Evolutionary conservation across 2,113 vertebrate genomes (phyloP), one percentile per base, ranked within the genome.

Genomic region (Lepisosteus osseus): DNA sequence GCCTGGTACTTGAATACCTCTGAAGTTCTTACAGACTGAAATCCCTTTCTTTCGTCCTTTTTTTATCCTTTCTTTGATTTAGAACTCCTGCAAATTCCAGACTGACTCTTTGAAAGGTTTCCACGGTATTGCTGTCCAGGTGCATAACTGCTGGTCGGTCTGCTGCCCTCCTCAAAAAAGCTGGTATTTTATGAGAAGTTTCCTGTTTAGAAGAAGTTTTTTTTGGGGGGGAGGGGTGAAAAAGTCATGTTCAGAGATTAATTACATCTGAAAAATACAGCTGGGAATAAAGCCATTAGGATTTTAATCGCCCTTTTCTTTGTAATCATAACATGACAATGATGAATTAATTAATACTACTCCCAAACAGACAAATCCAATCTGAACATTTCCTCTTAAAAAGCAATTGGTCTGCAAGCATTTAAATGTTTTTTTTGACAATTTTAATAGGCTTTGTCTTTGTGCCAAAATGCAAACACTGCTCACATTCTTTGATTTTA

Each of bases 151-250:
- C 79, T 82, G 79, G 88, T 85, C 80, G 82, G 85, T 78, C 57
- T 62, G 69, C 47, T 78, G 78, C 73, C 77, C 79, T 79, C 67
- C 47, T 51, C 92, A 92, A 90, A 91, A 93, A 89, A 89, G 82
- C 90, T 91, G 90, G 89, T 88, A 91, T 90, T 90, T 89, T 90
- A 90, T 89, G 88, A 87, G 89, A 89, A 82, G 77, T 90, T 92
- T 94, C 90, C 92, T 94, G 90, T 90, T 88, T 86, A 89, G 89
- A 88, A 90, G 89, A 87, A 82, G 79, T 83, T 87, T 88, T 89
- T 51, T 51, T 51, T 51, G 0, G 47, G 47, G 47, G 47, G 0
- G 47, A 51, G 47, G 47, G 47, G 47, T 51, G 47, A 42, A 67
- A 67, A 54, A 54, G 54, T n/a, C 42, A 68, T 67, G 55, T 42